A percentile compares a stretch with the other conserved stretches of the same genome.
phyloP scores from a whole-genome alignment of 2,113 vertebrate genomes.

The Lanius collurio region DNA sequence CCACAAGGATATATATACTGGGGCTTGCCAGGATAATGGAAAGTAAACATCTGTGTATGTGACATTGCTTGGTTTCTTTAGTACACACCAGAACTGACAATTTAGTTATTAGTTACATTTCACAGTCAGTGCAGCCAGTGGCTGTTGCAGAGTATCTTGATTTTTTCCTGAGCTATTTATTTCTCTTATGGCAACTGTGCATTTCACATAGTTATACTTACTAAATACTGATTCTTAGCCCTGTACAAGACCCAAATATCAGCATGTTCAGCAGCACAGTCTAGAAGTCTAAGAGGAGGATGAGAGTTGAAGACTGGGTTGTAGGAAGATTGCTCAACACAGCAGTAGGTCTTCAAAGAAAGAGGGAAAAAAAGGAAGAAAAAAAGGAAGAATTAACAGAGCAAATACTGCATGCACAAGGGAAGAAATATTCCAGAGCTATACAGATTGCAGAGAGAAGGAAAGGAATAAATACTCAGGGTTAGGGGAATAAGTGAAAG shows the following conservation, averaged over 20 bases:
- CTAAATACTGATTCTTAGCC: background rate
- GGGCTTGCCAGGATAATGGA: background rate
- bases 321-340: background rate
- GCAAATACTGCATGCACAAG: background rate
- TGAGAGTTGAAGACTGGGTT: background rate
- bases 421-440: background rate
- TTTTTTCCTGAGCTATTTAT: background rate
- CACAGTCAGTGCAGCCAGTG: background rate
- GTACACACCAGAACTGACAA: background rate
- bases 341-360: background rate
- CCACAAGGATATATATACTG: background rate
- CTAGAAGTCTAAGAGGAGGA: background rate
- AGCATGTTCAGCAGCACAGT: background rate
- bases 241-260: background rate
- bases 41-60: background rate
- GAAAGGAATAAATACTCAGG: background rate
- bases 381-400: background rate
- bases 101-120: background rate
- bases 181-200: background rate
- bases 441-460: background rate
- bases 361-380: background rate
- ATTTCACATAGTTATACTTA: background rate
- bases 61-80: background rate
- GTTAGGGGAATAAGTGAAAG: background rate
- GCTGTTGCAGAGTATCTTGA: background rate